Percentiles rank a stretch among this genome's conserved stretches.
These are phyloP conservation scores for Sipha maydis DNA, from an alignment of 2,888 invertebrate genomes.

Conservation along the genomic window DNA sequence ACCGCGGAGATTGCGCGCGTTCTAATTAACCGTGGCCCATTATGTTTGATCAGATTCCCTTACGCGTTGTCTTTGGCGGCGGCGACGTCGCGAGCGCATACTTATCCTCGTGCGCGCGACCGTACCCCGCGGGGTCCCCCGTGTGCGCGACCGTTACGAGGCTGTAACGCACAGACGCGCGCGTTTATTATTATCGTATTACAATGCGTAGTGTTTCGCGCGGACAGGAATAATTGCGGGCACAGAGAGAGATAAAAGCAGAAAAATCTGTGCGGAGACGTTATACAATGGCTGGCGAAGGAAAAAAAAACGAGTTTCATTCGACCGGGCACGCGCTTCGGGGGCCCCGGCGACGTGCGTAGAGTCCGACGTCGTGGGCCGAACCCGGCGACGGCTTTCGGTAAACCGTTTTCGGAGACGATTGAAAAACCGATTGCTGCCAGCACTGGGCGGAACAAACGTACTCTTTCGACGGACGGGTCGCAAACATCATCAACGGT, in stretches of 20 bases:
- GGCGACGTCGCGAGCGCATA: not conserved
- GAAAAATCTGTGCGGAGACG: not conserved
- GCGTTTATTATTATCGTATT: not conserved
- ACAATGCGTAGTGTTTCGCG: not conserved
- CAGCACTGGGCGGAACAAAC: too few species aligned
- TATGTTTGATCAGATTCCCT: constrained; percentile 26
- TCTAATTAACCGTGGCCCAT: constrained; percentile 60
- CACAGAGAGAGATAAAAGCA: not conserved
- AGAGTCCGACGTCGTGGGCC: too few species aligned
- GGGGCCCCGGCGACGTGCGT: too few species aligned
- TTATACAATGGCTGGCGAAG: not conserved
- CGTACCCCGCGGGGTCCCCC: constrained; percentile 45
- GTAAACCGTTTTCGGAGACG: too few species aligned
- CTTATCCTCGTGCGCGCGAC: not conserved
- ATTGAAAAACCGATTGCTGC: too few species aligned
- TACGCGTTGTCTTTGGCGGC: not conserved
- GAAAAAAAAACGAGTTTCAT: not conserved
- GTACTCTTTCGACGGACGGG: too few species aligned
- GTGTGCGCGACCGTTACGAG: not conserved
- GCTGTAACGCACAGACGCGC: too few species aligned
- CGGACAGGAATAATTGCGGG: not conserved
- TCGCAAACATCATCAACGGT: too few species aligned
- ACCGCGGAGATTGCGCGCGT: constrained; percentile 32
- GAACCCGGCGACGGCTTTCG: too few species aligned
- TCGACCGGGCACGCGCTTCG: not conserved